Evolutionary conservation across 2,888 invertebrate genomes (phyloP), one percentile per base, ranked within the genome.

Genomic region (Papilio demoleus): DNA sequence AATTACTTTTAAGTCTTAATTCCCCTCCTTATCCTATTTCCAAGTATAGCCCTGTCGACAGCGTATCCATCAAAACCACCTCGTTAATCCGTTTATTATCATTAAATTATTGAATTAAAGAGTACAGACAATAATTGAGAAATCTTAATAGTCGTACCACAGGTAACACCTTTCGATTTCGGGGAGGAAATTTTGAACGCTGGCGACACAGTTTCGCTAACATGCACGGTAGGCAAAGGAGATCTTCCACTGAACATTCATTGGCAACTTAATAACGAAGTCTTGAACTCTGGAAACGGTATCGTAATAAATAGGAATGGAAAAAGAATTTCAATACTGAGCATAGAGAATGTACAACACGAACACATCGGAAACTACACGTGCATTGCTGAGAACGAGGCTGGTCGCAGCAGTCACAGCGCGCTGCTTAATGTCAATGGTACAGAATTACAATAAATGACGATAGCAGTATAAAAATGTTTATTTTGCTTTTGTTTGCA

Each of bases 121-220:
- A 22, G 2, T 27, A 24, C 22, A 61, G 19, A 11, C 22, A 63
- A 58, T 68, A 40, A 65, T 42, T 8, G 22, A 24, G 36, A 38
- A 38, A 40, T 71, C 68, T 63, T 70, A 70, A 56, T 88, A 97
- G 97, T 96, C 86, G 93, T 95, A 77, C 97, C 97, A 71, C 96
- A 96, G 94, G 96, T 97, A 77, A 94, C 95, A 70, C 95, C 95
- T 61, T 96, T 97, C 81, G 94, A 95, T 81, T 96, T 96, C 82
- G 96, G 96, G 68, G 96, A 96, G 77, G 95, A 95, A 73, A 92
- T 94, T 71, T 90, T 94, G 53, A 96, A 96, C 79, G 95, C 95
- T 71, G 96, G 96, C 70, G 96, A 97, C 81, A 93, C 95, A 58
- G 95, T 95, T 14, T 95, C 95, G 56, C 88, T 94, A 9, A 95